phyloP scores from a whole-genome alignment of 2,888 invertebrate species.

The Aethes cnicana region DNA sequence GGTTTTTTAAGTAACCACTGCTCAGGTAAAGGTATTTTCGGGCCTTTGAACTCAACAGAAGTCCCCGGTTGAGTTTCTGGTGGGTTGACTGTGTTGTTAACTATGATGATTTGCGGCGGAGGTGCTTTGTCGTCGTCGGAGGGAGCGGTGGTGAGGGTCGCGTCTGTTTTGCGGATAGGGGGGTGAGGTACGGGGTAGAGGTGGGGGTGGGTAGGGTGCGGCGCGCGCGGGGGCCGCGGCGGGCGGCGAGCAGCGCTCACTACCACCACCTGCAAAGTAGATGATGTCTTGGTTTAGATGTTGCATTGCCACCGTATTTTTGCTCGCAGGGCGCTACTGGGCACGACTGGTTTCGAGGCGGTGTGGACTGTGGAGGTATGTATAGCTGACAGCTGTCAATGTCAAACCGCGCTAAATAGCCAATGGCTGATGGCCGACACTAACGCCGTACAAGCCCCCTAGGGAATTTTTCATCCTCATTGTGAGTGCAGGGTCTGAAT shows the following conservation, averaged over 20 bases:
- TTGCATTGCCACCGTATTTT: too few relatives aligned
- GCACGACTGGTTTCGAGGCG: too few relatives aligned
- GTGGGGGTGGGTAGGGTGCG: conserved; percentile 35
- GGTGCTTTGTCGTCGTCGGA: conserved; percentile 31
- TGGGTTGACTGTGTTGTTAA: conserved; percentile 38
- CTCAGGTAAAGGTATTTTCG: conserved; percentile 68
- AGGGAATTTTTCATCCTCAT: too few relatives aligned
- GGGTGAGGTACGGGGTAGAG: conserved; percentile 37
- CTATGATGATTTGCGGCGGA: conserved; percentile 42
- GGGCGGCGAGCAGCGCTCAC: conserved; percentile 49
- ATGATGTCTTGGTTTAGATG: conserved; percentile 7
- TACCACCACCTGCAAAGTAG: conserved; percentile 63
- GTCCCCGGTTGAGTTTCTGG: conserved; percentile 36
- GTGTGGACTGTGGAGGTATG: too few relatives aligned
- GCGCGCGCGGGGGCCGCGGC: conserved; percentile 34
- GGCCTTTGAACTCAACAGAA: conserved; percentile 48
- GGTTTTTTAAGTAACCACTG: conserved; percentile 74
- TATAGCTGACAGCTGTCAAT: too few relatives aligned
- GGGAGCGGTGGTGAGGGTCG: conserved; percentile 40
- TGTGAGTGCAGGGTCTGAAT: too few relatives aligned
- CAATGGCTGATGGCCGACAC: too few relatives aligned
- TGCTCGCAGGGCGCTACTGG: too few relatives aligned
- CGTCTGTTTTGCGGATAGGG: conserved; percentile 39
- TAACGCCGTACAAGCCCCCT: too few relatives aligned
- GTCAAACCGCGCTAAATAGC: too few relatives aligned